Evolutionary conservation across 1,140 invertebrate species (phyloP).

Genomic region (Schlechtendalia chinensis): DNA sequence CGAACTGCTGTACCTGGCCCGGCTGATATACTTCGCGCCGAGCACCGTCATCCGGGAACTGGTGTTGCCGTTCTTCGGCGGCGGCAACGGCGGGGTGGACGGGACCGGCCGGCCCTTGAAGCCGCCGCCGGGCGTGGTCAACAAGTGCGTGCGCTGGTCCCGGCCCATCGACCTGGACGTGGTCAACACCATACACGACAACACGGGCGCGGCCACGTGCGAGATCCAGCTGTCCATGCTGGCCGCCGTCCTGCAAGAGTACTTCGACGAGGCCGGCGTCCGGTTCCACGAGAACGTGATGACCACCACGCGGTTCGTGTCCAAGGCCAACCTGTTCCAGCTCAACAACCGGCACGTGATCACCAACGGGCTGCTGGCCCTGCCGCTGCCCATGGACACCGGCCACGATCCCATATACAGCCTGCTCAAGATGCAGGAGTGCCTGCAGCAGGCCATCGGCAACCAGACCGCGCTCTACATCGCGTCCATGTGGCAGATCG

Average conservation of each 20-base stretch:
- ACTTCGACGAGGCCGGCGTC: slow-evolving; percentile 61
- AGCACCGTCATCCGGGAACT: slow-evolving; percentile 62
- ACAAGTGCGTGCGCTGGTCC: slow-evolving; percentile 76
- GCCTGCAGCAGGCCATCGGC: slow-evolving; percentile 50
- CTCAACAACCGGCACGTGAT: slow-evolving; percentile 37
- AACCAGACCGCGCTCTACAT: slow-evolving; percentile 68
- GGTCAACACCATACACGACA: slow-evolving; percentile 61
- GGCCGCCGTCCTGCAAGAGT: slow-evolving; percentile 65
- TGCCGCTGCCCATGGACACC: slow-evolving; percentile 61
- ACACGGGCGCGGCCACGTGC: slow-evolving; percentile 65
- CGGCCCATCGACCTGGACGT: slow-evolving; percentile 62
- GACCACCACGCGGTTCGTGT: slow-evolving; percentile 61
- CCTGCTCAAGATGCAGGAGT: slow-evolving; percentile 50
- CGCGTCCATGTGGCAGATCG: slow-evolving; percentile 67
- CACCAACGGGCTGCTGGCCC: slow-evolving; percentile 60
- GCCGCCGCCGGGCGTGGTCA: slow-evolving; percentile 57
- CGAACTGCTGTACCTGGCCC: slow-evolving; percentile 61
- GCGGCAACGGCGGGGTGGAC: background rate
- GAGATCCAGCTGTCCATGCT: slow-evolving; percentile 67
- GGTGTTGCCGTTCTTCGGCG: slow-evolving; percentile 52
- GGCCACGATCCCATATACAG: slow-evolving; percentile 57
- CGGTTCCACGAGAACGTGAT: slow-evolving; percentile 57
- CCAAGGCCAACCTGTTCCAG: slow-evolving; percentile 59
- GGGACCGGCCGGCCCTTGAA: slow-evolving; percentile 61
- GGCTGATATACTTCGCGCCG: slow-evolving; percentile 61